Base-by-base conservation (phyloP, 1,140 invertebrate genomes). In the Brachionus paranguensis region DNA sequence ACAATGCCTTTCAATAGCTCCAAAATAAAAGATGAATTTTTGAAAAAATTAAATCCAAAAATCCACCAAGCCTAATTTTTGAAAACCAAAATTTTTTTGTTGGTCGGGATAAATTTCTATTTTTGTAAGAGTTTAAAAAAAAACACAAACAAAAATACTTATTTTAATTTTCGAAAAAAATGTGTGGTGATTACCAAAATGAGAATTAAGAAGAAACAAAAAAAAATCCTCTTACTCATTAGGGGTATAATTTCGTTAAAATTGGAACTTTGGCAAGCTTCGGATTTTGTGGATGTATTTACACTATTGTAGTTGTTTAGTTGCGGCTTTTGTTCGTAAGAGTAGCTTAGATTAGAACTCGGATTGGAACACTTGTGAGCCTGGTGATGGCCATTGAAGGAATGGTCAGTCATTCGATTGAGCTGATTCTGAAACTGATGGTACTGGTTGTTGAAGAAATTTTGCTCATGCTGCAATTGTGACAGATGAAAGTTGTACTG, bases 401-500 rank as follows among this genome's bases (percentile, higher is more conserved):
- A 45, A 3, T 41, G 37, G 2, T 72, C 53, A 60, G n/a, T 60
- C 53, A 60, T 60, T 60, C 53, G 37, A 72, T 41, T 72, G 10
- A 72, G 68, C 3, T 72, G 68, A 17, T 72, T 72, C 17, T 72
- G 68, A 41, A 72, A 41, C 43, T 72, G 68, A 72, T 72, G 68
- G 41, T 72, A 72, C 43, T 72, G 68, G 43, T 43, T 72, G 33
- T 45, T 72, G 37, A 72, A 43, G n/a, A 43, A 72, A 41, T 72
- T 45, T 41, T 72, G 68, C 33, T 72, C 33, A 17, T 72, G 33
- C 17, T 72, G 68, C 20, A 72, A 41, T 20, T 72, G 68, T 43
- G 68, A 72, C 33, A 72, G 11, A 17, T 72, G 68, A 72, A 72
- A 72, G n/a, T 72, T 72, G 17, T 72, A 72, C 20, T 72, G 68